phyloP scores from a whole-genome alignment of 2,888 invertebrate genomes.

The Ommatoiulus sabulosus region DNA sequence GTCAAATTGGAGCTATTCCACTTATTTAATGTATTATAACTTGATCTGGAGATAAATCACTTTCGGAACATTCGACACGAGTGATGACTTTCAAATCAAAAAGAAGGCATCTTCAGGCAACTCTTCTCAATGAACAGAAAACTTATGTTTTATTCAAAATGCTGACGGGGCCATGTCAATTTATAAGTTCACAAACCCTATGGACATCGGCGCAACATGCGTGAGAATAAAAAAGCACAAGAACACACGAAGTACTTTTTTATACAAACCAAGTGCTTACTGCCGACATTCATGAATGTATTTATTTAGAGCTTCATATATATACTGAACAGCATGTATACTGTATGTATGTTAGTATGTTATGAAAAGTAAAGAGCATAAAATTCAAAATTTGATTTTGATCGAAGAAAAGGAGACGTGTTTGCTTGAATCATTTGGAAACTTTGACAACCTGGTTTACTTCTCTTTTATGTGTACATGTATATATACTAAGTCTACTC shows the following conservation, averaged over 20 bases:
- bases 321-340: too few species aligned
- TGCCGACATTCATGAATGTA: too few species aligned
- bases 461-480: too few species aligned
- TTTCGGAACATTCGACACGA: not conserved
- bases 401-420: too few species aligned
- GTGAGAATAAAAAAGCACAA: not conserved
- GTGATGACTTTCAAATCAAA: not conserved
- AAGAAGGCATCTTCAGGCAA: not conserved
- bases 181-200: not conserved
- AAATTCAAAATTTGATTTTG: too few species aligned
- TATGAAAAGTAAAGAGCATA: too few species aligned
- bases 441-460: too few species aligned
- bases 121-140: not conserved
- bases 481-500: too few species aligned
- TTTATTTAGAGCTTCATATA: too few species aligned
- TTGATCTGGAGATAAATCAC: conserved; percentile 10
- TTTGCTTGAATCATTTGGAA: too few species aligned
- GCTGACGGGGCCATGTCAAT: not conserved
- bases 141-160: not conserved
- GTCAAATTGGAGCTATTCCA: not conserved
- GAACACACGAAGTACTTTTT: not conserved
- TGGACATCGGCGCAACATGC: not conserved
- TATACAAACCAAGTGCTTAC: not conserved
- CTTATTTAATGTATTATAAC: not conserved
- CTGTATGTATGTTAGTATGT: too few species aligned